A percentile compares a stretch with the other conserved stretches of the same genome.
phyloP scores from a whole-genome alignment of 2,797 vertebrate species.

The Eulemur albifrons region DNA sequence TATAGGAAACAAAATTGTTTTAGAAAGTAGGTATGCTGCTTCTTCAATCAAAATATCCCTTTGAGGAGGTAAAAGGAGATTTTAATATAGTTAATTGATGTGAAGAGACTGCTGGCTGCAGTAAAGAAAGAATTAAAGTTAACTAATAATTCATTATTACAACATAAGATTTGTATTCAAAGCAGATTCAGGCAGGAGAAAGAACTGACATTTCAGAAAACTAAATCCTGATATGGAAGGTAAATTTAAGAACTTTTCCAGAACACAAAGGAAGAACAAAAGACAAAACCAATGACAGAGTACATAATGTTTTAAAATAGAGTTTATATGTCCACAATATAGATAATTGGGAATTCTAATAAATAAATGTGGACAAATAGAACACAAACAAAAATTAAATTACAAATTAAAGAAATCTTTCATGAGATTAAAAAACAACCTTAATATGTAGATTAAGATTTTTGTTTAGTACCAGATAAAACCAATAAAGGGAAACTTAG shows the following conservation, averaged over 20 bases:
- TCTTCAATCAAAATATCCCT: constrained; percentile 16
- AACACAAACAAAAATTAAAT: background rate
- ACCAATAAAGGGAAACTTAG: background rate
- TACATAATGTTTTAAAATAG: background rate
- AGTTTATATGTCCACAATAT: background rate
- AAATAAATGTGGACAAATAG: background rate
- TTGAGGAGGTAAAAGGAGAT: background rate
- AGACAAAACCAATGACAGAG: background rate
- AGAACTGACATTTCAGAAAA: background rate
- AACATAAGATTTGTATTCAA: background rate
- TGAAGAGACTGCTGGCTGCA: background rate
- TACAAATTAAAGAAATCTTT: background rate
- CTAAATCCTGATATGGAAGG: background rate
- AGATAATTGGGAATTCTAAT: background rate
- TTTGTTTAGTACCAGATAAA: background rate
- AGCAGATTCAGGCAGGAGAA: background rate
- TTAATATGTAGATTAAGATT: background rate
- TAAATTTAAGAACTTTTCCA: background rate
- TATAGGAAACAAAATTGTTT: background rate
- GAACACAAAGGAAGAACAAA: background rate
- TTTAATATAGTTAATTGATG: background rate
- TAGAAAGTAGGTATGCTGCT: background rate
- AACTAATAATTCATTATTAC: background rate
- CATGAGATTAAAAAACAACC: background rate
- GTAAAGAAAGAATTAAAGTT: background rate